Conservation (phyloP, 2,113 vertebrate species). For the Oplegnathus fasciatus region DNA sequence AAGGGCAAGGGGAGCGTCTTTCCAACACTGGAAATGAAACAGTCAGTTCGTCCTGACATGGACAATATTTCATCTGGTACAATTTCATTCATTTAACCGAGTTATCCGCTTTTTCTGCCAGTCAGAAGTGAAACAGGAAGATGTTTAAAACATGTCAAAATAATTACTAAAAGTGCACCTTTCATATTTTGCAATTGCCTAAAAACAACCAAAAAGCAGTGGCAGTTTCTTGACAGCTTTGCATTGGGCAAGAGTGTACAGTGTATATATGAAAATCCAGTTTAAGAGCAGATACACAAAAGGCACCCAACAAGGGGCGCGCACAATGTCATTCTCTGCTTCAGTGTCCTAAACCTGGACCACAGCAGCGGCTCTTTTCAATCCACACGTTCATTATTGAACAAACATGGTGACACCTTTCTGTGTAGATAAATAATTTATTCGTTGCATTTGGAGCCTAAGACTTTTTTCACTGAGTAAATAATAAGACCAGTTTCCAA, state of each 20-base stretch:
- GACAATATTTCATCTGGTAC: conserved; percentile 57
- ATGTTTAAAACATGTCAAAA: conserved; percentile 33
- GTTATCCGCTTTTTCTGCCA: conserved; percentile 28
- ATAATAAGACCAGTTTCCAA: conserved; percentile 62
- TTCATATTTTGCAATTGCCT: conserved; percentile 42
- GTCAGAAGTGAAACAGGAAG: conserved; percentile 53
- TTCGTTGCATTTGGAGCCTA: conserved; percentile 48
- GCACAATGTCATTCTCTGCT: conserved; percentile 22
- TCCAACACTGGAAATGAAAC: conserved; percentile 63
- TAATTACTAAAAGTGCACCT: conserved; percentile 59
- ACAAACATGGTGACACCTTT: conserved; percentile 41
- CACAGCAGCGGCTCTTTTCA: conserved; percentile 22
- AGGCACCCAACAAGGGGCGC: conserved; percentile 24
- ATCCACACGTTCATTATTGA: conserved; percentile 14
- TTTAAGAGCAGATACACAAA: conserved; percentile 60
- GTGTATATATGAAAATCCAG: conserved; percentile 62
- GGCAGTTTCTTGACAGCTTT: conserved; percentile 18
- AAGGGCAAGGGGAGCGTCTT: conserved; percentile 54
- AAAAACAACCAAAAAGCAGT: conserved; percentile 36
- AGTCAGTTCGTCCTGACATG: conserved; percentile 51
- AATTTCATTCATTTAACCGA: conserved; percentile 45
- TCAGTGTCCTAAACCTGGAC: conserved; percentile 42
- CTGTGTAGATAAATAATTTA: conserved; percentile 13
- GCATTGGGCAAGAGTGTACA: conserved; percentile 44
- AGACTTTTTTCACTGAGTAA: conserved; percentile 53